Evolutionary conservation across 1,140 invertebrate species (phyloP), one percentile per base, ranked within the genome.

Genomic region (Gryllus bimaculatus): DNA sequence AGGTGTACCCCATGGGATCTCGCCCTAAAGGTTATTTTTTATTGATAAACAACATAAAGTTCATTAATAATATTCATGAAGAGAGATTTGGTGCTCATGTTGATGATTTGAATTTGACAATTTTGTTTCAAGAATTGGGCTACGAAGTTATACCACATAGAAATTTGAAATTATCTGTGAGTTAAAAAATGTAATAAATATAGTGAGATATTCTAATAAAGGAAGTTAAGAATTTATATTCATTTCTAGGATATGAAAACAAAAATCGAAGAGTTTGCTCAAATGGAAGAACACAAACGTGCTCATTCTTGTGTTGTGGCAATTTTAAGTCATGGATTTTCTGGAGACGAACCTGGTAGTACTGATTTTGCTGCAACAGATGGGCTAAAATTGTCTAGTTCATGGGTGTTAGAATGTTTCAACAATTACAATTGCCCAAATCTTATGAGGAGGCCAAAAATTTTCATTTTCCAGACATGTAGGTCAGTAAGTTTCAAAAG

Each of bases 381-480:
- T 83, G 87, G 87, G 47, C 80, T 83, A 8, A 78, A 84, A 18
- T 83, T 88, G 18, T 82, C 85, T 77, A 84, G 86, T 54, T 81
- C 83, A 18, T 86, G 88, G 39, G 88, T 93, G 75, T 83, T 90
- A 0, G 83, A 89, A 12, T 86, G 87, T 81, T 94, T 95, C 82
- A 89, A 89, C 74, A 88, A 90, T 79, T 82, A 85, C 15, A 88
- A 88, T 77, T 91, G 92, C 83, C 87, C 88, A 1, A 78, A 85
- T 78, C 85, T 95, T 48, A 82, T 84, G 0, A 86, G 87, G 73
- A 92, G 94, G 83, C 93, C 93, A 74, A 95, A 95, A 86, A 88
- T 94, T 80, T 93, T 95, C 81, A 90, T 95, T 66, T 93, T 93
- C 83, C 93, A 94, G 84, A 88, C 90, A 74, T 94, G 93, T 85